Conservation (phyloP, 2,797 vertebrate genomes). For the Catharus ustulatus region DNA sequence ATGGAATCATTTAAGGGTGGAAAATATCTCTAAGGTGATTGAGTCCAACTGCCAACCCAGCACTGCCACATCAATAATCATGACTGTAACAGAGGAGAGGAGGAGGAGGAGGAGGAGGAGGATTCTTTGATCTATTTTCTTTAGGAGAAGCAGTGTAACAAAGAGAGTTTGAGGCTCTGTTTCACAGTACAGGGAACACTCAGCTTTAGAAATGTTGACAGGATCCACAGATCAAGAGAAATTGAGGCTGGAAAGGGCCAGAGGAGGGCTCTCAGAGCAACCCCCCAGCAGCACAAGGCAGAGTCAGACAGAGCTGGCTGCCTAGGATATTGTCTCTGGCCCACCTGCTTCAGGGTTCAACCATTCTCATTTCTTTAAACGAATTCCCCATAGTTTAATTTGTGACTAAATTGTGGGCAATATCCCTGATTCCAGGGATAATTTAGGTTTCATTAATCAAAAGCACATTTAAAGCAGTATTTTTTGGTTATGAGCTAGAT, state of each 20-base stretch:
- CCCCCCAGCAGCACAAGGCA: neutral
- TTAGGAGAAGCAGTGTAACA: neutral
- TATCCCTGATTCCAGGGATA: neutral
- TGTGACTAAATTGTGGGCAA: neutral
- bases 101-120: neutral
- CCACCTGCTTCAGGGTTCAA: neutral
- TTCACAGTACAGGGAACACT: neutral
- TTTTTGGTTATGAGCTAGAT: neutral
- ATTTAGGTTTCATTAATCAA: neutral
- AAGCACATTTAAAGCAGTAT: neutral
- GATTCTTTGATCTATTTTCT: neutral
- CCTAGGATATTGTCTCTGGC: neutral
- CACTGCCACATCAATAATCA: neutral
- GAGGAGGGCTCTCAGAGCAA: neutral
- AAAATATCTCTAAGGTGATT: neutral
- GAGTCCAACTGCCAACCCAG: neutral
- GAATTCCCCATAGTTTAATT: neutral
- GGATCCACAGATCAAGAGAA: neutral
- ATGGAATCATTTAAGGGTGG: neutral
- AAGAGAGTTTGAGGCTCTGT: neutral
- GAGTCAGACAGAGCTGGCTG: neutral
- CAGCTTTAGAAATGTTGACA: neutral
- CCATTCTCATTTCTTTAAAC: neutral
- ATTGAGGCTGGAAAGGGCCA: neutral
- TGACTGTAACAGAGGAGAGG: neutral